Evolutionary conservation across 2,113 vertebrate species (phyloP).

Genomic region (Cyanistes caeruleus): DNA sequence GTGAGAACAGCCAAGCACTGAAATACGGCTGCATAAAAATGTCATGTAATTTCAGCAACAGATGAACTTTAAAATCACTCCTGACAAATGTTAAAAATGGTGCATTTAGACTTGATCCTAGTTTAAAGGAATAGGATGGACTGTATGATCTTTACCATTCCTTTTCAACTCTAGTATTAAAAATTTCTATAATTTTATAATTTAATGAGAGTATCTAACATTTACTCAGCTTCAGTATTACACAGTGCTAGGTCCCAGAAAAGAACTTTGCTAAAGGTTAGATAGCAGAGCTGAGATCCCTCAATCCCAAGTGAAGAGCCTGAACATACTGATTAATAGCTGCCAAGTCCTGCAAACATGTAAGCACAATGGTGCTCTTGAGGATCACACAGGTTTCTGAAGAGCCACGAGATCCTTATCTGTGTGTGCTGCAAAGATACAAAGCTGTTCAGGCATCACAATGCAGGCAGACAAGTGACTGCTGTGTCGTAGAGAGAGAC

Average conservation of each 20-base stretch:
- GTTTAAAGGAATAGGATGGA: not conserved
- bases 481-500: not conserved
- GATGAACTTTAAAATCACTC: not conserved
- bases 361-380: not conserved
- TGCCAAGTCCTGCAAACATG: not conserved
- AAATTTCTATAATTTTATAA: not conserved
- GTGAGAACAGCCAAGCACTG: not conserved
- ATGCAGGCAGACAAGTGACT: not conserved
- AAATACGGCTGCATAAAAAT: not conserved
- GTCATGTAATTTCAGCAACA: not conserved
- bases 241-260: not conserved
- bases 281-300: not conserved
- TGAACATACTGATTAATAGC: not conserved
- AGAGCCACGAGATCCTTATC: not conserved
- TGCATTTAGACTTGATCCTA: not conserved
- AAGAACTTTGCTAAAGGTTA: not conserved
- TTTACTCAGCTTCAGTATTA: not conserved
- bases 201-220: not conserved
- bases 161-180: not conserved
- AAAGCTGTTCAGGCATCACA: not conserved
- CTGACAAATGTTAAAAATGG: not conserved
- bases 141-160: not conserved
- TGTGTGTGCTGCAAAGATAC: accelerated
- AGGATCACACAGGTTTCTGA: not conserved
- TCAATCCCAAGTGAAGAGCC: not conserved